These are phyloP conservation scores for Nebria ingens DNA, from an alignment of 1,140 invertebrate species.

Conservation along the genomic window DNA sequence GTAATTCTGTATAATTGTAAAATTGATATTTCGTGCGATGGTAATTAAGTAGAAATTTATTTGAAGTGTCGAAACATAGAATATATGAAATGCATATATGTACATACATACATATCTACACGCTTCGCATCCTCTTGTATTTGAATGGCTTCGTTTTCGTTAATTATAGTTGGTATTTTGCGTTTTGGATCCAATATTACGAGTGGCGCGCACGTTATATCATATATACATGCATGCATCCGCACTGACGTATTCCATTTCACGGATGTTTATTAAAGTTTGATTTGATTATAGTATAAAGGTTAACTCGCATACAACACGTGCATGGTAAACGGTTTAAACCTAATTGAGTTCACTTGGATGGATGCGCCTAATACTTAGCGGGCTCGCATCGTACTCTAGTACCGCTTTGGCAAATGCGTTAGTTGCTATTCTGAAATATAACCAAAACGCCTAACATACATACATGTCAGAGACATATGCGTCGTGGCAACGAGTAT, in stretches of 20 bases:
- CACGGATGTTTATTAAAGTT: constrained; percentile 1
- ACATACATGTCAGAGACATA: neutral
- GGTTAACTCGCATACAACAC: constrained; percentile 1
- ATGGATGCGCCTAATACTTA: neutral
- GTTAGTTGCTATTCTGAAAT: neutral
- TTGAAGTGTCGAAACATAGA: too few species aligned
- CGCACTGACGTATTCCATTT: neutral
- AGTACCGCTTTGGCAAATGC: neutral
- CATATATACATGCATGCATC: neutral
- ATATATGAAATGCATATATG: too few species aligned
- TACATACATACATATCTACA: neutral
- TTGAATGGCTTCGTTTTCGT: constrained; percentile 7
- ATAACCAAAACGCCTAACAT: neutral
- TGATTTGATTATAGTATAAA: constrained; percentile 6
- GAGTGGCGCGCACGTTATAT: neutral
- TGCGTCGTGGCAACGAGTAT: too few species aligned
- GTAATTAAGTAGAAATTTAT: too few species aligned
- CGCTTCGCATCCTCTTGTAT: neutral
- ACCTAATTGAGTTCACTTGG: neutral
- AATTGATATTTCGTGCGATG: too few species aligned
- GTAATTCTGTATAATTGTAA: too few species aligned
- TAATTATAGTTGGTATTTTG: neutral
- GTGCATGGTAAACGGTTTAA: neutral
- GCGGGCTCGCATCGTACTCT: neutral
- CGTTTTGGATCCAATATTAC: neutral